Percentiles rank a stretch among this genome's conserved stretches.
Evolutionary conservation across 2,888 invertebrate genomes (phyloP).

Genomic region (Thymelicus lineola): DNA sequence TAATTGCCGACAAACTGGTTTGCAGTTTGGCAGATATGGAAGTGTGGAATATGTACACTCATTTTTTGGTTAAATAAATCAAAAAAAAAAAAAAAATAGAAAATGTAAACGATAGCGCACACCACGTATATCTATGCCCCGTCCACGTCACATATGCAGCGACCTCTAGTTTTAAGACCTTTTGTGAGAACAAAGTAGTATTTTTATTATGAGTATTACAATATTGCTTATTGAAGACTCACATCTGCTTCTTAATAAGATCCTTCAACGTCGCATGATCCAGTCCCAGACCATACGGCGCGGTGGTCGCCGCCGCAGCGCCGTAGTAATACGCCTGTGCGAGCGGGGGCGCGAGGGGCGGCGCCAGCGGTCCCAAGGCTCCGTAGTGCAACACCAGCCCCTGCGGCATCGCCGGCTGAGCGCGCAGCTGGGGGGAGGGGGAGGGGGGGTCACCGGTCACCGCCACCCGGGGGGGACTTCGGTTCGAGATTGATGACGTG

Average conservation of each 20-base stretch:
- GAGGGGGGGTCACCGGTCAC: constrained; percentile 35
- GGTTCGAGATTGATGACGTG: neutral
- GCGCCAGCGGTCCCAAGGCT: constrained; percentile 54
- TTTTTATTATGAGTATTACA: no score
- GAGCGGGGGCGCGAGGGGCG: constrained; percentile 64
- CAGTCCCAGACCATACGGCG: constrained; percentile 81
- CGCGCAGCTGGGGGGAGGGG: constrained; percentile 59
- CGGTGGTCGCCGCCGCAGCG: constrained; percentile 73
- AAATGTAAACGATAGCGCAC: no score
- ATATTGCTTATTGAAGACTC: constrained; percentile 71
- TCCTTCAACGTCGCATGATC: constrained; percentile 90
- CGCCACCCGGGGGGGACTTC: constrained; percentile 19
- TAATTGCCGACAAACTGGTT: no score
- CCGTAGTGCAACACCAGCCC: constrained; percentile 73
- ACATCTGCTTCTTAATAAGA: constrained; percentile 96
- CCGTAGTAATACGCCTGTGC: constrained; percentile 86
- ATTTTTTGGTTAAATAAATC: no score
- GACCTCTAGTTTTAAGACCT: no score
- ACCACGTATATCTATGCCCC: no score
- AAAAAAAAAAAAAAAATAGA: no score
- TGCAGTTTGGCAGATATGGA: no score
- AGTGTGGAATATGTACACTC: no score
- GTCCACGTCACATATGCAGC: no score
- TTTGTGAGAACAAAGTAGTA: no score
- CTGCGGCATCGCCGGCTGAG: constrained; percentile 67